Conservation (phyloP, 35 echinoderm and acorn worm genomes). For the Apostichopus japonicus region DNA sequence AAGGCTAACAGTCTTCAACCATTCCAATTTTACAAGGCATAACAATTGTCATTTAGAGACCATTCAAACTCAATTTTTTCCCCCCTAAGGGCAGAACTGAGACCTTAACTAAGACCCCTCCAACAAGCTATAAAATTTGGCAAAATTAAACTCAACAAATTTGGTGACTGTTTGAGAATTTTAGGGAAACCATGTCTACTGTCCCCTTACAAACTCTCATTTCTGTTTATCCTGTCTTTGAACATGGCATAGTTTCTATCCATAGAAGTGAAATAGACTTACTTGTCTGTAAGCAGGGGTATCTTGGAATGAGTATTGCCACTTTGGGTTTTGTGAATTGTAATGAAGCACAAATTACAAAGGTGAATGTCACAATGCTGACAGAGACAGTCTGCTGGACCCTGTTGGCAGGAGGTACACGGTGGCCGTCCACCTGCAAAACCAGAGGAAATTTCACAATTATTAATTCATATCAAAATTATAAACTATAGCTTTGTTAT, state of each 20-base stretch:
- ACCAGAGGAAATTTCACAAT: neutral
- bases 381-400: conserved; percentile 28
- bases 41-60: too few species aligned
- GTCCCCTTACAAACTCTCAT: neutral
- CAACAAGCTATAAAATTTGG: too few species aligned
- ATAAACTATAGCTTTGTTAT: neutral
- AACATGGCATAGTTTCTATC: neutral
- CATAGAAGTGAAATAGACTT: neutral
- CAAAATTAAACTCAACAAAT: too few species aligned
- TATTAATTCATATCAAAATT: neutral
- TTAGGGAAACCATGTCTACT: neutral
- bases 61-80: too few species aligned
- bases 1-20: too few species aligned
- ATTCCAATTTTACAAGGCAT: too few species aligned
- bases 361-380: conserved; percentile 40
- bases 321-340: conserved; percentile 15
- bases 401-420: neutral
- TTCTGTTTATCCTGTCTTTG: neutral
- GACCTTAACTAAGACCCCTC: too few species aligned
- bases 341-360: conserved; percentile 14
- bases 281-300: conserved; percentile 30
- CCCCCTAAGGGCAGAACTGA: too few species aligned
- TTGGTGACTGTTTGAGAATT: neutral
- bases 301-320: conserved; percentile 24
- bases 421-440: conserved; percentile 37